These are phyloP conservation scores for Trachemys scripta DNA, from an alignment of 2,113 vertebrate genomes.

Conservation along the genomic window DNA sequence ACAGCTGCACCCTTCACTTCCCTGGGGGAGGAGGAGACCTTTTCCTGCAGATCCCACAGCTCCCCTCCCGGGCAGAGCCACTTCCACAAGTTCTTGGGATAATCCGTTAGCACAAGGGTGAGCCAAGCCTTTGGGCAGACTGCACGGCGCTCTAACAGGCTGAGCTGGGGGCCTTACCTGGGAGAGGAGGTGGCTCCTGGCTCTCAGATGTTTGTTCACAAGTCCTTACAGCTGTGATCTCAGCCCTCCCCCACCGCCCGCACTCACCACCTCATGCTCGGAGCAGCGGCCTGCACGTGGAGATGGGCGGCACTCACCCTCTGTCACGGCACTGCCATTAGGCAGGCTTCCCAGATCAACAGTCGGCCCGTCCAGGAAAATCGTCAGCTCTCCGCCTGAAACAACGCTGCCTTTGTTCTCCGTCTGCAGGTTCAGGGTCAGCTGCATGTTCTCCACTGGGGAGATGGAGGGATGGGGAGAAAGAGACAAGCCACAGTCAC, in stretches of 20 bases:
- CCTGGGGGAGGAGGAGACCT: rapidly evolving
- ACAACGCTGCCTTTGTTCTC: slow-evolving; percentile 97
- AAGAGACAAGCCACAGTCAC: slow-evolving; percentile 5
- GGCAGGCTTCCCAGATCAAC: slow-evolving; percentile 93
- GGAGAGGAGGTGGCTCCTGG: not conserved
- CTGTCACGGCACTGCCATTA: slow-evolving; percentile 86
- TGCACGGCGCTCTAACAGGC: rapidly evolving
- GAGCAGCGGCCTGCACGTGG: not conserved
- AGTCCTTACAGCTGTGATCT: not conserved
- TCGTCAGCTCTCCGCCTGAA: slow-evolving; percentile 92
- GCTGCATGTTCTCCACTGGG: slow-evolving; percentile 95
- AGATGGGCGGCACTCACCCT: slow-evolving; percentile 88
- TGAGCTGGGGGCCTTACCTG: not conserved
- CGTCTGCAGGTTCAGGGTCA: slow-evolving; percentile 94
- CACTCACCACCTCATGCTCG: not conserved
- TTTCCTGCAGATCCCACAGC: rapidly evolving
- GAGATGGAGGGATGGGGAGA: slow-evolving; percentile 18
- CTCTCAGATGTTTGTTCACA: slow-evolving; percentile 56
- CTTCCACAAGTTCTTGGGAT: rapidly evolving
- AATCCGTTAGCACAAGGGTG: rapidly evolving
- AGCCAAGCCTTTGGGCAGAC: not conserved
- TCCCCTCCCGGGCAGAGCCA: rapidly evolving
- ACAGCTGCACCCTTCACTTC: not conserved
- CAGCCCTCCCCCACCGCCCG: not conserved
- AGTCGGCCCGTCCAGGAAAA: slow-evolving; percentile 94